phyloP scores from a whole-genome alignment of 1,140 invertebrate species.

The Littorina saxatilis region DNA sequence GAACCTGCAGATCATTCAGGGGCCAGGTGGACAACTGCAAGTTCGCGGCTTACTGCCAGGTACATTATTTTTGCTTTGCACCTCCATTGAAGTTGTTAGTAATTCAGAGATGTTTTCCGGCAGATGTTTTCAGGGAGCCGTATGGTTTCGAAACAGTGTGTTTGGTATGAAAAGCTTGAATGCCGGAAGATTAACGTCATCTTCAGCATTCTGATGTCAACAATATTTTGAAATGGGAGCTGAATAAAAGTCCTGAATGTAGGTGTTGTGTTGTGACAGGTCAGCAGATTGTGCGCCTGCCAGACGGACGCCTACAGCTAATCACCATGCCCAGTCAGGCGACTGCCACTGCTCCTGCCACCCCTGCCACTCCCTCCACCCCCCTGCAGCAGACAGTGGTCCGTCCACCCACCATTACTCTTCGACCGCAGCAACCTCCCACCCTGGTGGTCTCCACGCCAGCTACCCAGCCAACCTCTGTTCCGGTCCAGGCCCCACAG shows the following conservation, averaged over 20 bases:
- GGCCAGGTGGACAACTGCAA: slow-evolving; percentile 92
- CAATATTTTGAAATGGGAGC: too few relatives aligned
- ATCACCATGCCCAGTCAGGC: slow-evolving; percentile 79
- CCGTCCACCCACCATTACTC: slow-evolving; percentile 40
- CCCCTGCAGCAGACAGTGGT: slow-evolving; percentile 45
- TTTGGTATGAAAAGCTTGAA: too few relatives aligned
- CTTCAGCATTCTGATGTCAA: too few relatives aligned
- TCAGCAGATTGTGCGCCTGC: slow-evolving; percentile 94
- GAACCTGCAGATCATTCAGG: slow-evolving; percentile 91
- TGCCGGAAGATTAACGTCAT: too few relatives aligned
- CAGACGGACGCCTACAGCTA: slow-evolving; percentile 94
- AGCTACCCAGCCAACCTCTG: slow-evolving; percentile 38
- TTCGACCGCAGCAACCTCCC: slow-evolving; percentile 50
- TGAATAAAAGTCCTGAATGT: background rate
- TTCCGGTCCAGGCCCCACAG: slow-evolving; percentile 5
- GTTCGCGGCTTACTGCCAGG: slow-evolving; percentile 91
- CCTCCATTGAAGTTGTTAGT: too few relatives aligned
- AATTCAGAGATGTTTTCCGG: too few relatives aligned
- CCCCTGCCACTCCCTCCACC: slow-evolving; percentile 48
- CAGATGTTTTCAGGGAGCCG: too few relatives aligned
- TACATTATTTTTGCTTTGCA: too few relatives aligned
- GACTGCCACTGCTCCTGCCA: slow-evolving; percentile 45
- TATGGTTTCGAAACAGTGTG: too few relatives aligned
- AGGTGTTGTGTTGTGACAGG: slow-evolving; percentile 72
- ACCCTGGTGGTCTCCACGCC: slow-evolving; percentile 47